Percentiles rank a stretch among this genome's conserved stretches.
Conservation (phyloP, 30 jellyfish, hydroid and myxozoan genomes). For the Chrysaora quinquecirrha region DNA sequence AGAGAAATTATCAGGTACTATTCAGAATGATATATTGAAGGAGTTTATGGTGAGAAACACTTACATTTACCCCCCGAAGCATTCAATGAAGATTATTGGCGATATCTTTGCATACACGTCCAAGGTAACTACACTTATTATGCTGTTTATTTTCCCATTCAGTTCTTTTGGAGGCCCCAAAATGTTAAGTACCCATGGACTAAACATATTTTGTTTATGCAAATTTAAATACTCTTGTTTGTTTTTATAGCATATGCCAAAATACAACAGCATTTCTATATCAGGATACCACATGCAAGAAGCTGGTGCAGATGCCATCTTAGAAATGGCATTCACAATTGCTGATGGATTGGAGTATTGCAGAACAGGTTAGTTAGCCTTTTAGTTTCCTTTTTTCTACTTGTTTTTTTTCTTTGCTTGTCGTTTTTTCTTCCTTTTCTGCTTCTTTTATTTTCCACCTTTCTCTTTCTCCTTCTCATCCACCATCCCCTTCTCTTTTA, state of each 20-base stretch:
- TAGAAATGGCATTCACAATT: conserved; percentile 98
- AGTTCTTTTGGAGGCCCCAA: no score
- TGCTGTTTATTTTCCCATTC: no score
- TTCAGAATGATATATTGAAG: conserved; percentile 96
- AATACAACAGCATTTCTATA: conserved; percentile 97
- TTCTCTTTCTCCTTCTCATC: no score
- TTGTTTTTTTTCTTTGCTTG: no score
- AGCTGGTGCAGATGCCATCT: conserved; percentile 99
- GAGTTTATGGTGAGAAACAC: conserved; percentile 99
- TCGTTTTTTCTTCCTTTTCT: background rate
- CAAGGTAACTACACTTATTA: no score
- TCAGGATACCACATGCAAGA: conserved; percentile 99
- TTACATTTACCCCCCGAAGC: conserved; percentile 99
- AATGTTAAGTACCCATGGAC: no score
- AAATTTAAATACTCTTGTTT: no score
- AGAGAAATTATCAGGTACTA: conserved; percentile 93
- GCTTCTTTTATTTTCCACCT: no score
- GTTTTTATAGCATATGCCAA: conserved; percentile 98
- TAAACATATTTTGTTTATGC: no score
- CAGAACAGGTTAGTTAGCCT: conserved; percentile 95
- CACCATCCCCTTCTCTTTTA: no score
- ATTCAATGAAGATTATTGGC: conserved; percentile 96
- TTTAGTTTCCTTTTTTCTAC: no score
- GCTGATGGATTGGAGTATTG: conserved; percentile 99
- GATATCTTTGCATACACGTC: conserved; percentile 94